Percentiles rank a stretch among this genome's conserved stretches.
phyloP scores from a whole-genome alignment of 2,888 invertebrate species.

The Trypoxylon attenuatum region DNA sequence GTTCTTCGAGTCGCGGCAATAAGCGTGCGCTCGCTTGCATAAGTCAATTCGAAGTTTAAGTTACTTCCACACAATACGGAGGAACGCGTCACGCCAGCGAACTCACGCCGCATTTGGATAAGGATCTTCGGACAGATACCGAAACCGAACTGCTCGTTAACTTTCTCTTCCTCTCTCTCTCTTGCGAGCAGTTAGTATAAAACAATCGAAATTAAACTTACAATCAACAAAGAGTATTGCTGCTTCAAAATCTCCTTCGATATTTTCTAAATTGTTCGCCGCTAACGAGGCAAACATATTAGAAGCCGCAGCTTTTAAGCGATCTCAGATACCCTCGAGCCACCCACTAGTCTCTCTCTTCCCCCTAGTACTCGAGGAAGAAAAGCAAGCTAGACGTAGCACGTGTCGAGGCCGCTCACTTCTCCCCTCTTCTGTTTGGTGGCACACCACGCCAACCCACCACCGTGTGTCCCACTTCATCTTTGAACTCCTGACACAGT shows the following conservation, averaged over 20 bases:
- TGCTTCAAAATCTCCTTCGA: slow-evolving; percentile 14
- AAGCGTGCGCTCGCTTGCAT: slow-evolving; percentile 34
- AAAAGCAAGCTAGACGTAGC: slow-evolving; percentile 48
- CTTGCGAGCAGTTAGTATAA: too few relatives aligned
- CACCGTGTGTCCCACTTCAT: slow-evolving; percentile 39
- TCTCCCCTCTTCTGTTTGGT: slow-evolving; percentile 40
- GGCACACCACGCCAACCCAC: slow-evolving; percentile 31
- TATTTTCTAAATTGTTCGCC: not conserved
- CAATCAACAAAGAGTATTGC: slow-evolving; percentile 11
- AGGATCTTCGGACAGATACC: not conserved
- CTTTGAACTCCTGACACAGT: slow-evolving; percentile 57
- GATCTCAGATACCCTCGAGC: slow-evolving; percentile 39
- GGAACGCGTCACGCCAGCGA: slow-evolving; percentile 22
- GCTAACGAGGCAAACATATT: slow-evolving; percentile 19
- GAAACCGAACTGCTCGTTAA: not conserved
- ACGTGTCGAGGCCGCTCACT: slow-evolving; percentile 47
- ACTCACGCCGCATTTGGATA: slow-evolving; percentile 24
- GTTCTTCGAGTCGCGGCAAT: slow-evolving; percentile 20
- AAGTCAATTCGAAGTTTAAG: slow-evolving; percentile 48
- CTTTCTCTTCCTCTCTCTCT: not conserved
- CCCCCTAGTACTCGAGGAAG: slow-evolving; percentile 41
- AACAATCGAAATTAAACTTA: slow-evolving; percentile 1
- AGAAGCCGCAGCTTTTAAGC: slow-evolving; percentile 47
- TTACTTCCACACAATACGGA: slow-evolving; percentile 20
- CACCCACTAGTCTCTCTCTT: too few relatives aligned